These are phyloP conservation scores for Andrena praecox DNA, from an alignment of 2,888 invertebrate species.

Conservation along the genomic window DNA sequence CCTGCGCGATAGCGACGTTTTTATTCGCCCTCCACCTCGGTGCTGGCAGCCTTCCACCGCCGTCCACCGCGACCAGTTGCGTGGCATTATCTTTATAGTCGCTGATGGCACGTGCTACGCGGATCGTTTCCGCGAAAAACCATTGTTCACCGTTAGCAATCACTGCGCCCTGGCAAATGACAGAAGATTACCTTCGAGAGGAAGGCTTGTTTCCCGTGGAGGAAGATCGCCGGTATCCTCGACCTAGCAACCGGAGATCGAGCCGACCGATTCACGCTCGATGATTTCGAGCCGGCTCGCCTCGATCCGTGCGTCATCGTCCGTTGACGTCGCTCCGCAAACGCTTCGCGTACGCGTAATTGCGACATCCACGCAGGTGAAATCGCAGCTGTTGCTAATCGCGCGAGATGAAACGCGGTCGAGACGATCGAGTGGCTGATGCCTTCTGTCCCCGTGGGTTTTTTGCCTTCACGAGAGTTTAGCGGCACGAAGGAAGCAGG, in stretches of 20 bases:
- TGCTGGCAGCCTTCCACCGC: background rate
- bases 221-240: background rate
- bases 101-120: constrained; percentile 58
- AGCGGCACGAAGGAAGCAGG: too few species aligned
- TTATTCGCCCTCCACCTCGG: too few species aligned
- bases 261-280: background rate
- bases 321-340: background rate
- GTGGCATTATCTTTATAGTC: constrained; percentile 62
- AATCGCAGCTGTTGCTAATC: constrained; percentile 30
- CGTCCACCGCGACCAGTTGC: background rate
- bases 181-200: constrained; percentile 61
- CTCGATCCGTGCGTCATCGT: constrained; percentile 3
- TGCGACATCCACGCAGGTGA: constrained; percentile 18
- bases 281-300: background rate
- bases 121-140: constrained; percentile 60
- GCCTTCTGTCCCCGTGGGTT: background rate
- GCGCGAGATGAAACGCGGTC: background rate
- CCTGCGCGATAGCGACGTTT: background rate
- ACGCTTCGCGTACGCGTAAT: constrained; percentile 14
- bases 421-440: background rate
- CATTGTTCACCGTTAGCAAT: constrained; percentile 61
- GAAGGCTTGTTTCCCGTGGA: constrained; percentile 34
- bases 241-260: background rate
- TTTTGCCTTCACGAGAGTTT: background rate
- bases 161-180: constrained; percentile 60